Percentiles rank a stretch among this genome's conserved stretches.
Evolutionary conservation across 92 coral and sea anemone genomes (phyloP).

Genomic region (Epizoanthus illoricatus): DNA sequence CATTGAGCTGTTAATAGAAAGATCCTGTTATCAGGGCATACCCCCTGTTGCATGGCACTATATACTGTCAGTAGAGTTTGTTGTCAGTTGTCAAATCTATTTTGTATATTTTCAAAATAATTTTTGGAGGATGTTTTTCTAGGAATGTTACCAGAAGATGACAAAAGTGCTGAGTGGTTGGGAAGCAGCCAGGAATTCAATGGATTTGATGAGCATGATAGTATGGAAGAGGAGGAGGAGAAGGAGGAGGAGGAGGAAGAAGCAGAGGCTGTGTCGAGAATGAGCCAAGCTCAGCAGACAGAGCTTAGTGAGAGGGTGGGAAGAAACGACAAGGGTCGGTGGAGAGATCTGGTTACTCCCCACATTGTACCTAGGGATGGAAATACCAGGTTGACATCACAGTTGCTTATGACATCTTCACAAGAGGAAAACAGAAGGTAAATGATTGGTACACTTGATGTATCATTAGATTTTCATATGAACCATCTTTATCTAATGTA

Average conservation of each 20-base stretch:
- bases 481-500: no score
- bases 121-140: not conserved
- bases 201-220: not conserved
- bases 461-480: no score
- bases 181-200: not conserved
- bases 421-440: conserved; percentile 9
- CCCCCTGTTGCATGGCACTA: no score
- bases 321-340: conserved; percentile 39
- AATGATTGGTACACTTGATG: no score
- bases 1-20: no score
- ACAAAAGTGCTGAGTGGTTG: not conserved
- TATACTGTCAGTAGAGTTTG: no score
- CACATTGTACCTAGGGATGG: conserved; percentile 37
- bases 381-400: not conserved
- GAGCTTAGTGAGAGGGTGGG: conserved; percentile 5
- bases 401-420: not conserved
- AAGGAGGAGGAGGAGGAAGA: not conserved
- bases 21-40: no score
- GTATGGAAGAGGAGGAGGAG: not conserved
- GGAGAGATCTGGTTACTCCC: conserved; percentile 83
- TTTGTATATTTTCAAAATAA: no score
- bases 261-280: not conserved
- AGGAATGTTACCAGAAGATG: not conserved
- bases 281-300: conserved; percentile 15
- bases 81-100: no score